Base-by-base conservation (phyloP, 2,113 vertebrate species). In the Neotoma lepida region DNA sequence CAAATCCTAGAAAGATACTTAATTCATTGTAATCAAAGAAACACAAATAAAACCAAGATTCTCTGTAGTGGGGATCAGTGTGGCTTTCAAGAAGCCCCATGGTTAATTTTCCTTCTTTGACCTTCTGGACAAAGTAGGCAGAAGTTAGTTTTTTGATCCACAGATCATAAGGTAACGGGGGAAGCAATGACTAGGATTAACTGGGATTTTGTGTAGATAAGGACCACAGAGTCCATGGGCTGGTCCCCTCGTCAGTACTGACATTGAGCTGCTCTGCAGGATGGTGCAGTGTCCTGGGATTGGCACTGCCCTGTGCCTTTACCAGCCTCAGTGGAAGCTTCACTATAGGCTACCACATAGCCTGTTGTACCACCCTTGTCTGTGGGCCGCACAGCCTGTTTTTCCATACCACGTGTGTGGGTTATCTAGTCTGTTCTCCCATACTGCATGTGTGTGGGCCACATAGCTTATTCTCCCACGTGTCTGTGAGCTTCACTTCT, bases 51-150 rank as follows among this genome's bases (percentile, higher is more conserved):
- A 63, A 28, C 56, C 39, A 84, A 30, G 58, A 66, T 86, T 66
- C 5, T 91, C 58, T 54, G 20, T 90, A 68, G 86, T 41, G 9
- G 6, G 6, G 82, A 71, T 91, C 41, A 30, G 89, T 12, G 70
- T 86, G 51, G n/a, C 68, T 49, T 90, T 90, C 30, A 93, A 76
- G 86, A 93, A 90, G 28, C 17, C 22, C 17, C 49, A 30, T 78
- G 78, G 64, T 86, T 17, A 51, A 26, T 77, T 80, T 88, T 90
- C 81, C 56, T 80, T 95, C 49, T 93, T 93, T 17, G 1, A 35
- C 70, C 39, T 33, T 88, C 77, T 51, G 33, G 78, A 39, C 49
- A 86, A 88, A 85, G 86, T n/a, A 74, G 39, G 4, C 58, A 58
- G 61, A 93, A 89, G 30, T 33, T 12, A 87, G 68, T 88, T 88